These are phyloP conservation scores for Galleria mellonella DNA, from an alignment of 1,140 invertebrate species.

Conservation along the genomic window DNA sequence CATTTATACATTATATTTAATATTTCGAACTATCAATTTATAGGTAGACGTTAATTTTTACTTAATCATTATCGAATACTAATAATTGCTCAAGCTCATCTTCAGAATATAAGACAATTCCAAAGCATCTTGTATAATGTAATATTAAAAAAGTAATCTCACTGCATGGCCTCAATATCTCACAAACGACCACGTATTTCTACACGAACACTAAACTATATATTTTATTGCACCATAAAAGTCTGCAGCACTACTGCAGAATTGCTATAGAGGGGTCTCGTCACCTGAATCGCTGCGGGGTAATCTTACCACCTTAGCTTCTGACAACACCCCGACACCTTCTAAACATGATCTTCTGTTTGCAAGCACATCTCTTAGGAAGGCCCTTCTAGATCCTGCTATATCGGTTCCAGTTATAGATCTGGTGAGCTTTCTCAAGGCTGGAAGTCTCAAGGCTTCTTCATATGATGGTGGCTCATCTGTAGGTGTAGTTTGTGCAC, in stretches of 20 bases:
- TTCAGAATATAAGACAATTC: conserved; percentile 26
- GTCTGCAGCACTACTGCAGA: background rate
- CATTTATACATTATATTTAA: background rate
- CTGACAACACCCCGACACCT: conserved; percentile 60
- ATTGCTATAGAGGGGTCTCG: conserved; percentile 62
- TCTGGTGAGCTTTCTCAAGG: conserved; percentile 69
- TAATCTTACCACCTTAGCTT: conserved; percentile 52
- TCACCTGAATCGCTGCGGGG: conserved; percentile 50
- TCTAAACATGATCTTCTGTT: conserved; percentile 71
- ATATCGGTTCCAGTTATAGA: conserved; percentile 70
- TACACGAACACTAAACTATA: conserved; percentile 22
- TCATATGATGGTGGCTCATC: conserved; percentile 72
- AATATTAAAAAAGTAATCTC: conserved; percentile 22
- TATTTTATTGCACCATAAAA: conserved; percentile 58
- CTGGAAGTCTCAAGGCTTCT: conserved; percentile 71
- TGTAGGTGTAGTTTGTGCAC: conserved; percentile 69
- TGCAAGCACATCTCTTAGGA: conserved; percentile 64
- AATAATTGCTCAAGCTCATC: conserved; percentile 32
- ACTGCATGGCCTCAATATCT: conserved; percentile 12
- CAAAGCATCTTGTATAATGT: conserved; percentile 31
- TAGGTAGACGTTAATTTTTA: background rate
- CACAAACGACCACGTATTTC: conserved; percentile 1
- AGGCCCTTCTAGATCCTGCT: conserved; percentile 56
- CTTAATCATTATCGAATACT: conserved; percentile 6
- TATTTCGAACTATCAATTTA: no score